Conservation (phyloP, 1,140 invertebrate species). For the Leguminivora glycinivorella region DNA sequence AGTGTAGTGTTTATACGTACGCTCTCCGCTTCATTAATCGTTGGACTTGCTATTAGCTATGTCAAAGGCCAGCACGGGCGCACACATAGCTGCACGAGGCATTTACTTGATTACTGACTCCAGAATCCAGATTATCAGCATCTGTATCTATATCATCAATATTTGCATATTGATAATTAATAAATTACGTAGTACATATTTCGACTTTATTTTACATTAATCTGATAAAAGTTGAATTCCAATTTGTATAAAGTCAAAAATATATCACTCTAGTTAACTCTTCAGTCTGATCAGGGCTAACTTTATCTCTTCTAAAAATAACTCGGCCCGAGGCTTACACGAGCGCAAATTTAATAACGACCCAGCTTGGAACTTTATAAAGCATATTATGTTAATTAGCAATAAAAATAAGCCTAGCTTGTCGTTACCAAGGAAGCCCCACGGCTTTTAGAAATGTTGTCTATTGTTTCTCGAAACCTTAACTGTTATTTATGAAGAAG, state of each 20-base stretch:
- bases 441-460: not conserved
- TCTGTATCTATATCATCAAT: not conserved
- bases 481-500: not conserved
- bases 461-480: not conserved
- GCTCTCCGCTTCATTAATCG: not conserved
- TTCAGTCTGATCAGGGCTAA: not conserved
- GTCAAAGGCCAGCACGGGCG: constrained; percentile 18
- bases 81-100: not conserved
- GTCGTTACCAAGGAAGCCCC: not conserved
- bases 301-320: constrained; percentile 13
- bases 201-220: not conserved
- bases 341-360: constrained; percentile 5
- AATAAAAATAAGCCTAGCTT: not conserved
- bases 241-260: too few relatives aligned
- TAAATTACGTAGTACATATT: not conserved
- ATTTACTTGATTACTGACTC: not conserved
- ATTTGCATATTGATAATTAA: not conserved
- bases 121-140: not conserved
- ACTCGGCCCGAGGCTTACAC: constrained; percentile 1
- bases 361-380: not conserved
- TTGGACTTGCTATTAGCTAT: constrained; percentile 17
- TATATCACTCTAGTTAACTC: not conserved
- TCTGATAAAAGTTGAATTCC: not conserved
- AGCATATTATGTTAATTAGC: not conserved
- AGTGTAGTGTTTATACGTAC: constrained; percentile 2